Conservation (phyloP, 1,140 invertebrate genomes). For the Metopolophium dirhodum region DNA sequence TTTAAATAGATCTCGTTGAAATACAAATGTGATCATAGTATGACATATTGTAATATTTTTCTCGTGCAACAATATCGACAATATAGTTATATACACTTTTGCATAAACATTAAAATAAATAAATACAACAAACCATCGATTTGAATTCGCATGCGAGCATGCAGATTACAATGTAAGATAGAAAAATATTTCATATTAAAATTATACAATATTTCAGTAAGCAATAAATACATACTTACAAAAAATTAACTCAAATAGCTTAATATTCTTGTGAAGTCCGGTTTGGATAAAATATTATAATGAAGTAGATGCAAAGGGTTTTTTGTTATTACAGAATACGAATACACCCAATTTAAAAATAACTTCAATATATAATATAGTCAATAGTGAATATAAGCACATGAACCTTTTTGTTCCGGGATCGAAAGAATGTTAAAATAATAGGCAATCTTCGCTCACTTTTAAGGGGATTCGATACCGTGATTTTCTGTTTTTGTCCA, state of each 20-base stretch:
- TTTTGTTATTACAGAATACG: background rate
- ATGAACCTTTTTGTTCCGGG: background rate
- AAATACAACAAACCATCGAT: too few species aligned
- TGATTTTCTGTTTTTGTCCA: too few species aligned
- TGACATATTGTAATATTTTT: too few species aligned
- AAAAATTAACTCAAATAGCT: background rate
- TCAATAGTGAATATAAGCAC: too few species aligned
- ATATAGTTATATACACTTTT: too few species aligned
- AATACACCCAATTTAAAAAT: background rate
- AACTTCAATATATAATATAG: background rate
- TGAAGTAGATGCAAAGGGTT: background rate
- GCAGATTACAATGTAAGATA: too few species aligned
- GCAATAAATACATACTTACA: background rate
- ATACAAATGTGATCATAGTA: too few species aligned
- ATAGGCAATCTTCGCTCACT: background rate
- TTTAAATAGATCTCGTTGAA: background rate
- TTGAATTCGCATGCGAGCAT: too few species aligned
- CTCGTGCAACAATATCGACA: too few species aligned
- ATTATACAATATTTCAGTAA: background rate
- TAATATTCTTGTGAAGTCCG: background rate
- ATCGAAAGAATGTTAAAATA: background rate
- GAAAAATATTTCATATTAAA: too few species aligned
- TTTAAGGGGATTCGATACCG: background rate
- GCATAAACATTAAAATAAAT: too few species aligned
- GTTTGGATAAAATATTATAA: background rate